phyloP scores from a whole-genome alignment of 2,888 invertebrate species.

The Drosophila borealis region DNA sequence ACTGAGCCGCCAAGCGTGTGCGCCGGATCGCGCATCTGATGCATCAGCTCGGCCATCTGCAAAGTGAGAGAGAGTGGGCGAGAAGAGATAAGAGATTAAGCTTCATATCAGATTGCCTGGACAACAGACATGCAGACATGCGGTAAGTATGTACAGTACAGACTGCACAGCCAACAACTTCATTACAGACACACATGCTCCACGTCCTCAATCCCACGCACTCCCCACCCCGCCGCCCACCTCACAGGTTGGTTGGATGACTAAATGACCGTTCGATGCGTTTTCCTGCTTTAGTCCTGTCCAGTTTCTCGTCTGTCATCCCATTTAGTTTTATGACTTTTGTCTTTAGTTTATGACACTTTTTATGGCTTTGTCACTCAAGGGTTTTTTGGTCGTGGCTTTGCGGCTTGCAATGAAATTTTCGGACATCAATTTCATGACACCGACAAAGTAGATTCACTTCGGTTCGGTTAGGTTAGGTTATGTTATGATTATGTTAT shows the following conservation, averaged over 20 bases:
- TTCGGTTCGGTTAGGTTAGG: constrained; percentile 19
- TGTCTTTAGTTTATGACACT: constrained; percentile 58
- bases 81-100: background rate
- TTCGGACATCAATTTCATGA: constrained; percentile 36
- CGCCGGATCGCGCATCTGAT: constrained; percentile 85
- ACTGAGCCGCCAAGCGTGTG: constrained; percentile 85
- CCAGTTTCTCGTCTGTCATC: constrained; percentile 22
- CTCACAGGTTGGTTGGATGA: constrained; percentile 1
- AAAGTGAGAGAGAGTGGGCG: constrained; percentile 23
- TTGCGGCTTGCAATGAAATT: constrained; percentile 33
- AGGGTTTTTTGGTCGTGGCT: constrained; percentile 23
- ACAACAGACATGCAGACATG: constrained; percentile 21
- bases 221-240: background rate
- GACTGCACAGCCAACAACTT: constrained; percentile 7
- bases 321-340: constrained; percentile 56
- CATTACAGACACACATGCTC: constrained; percentile 31
- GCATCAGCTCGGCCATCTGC: constrained; percentile 85
- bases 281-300: constrained; percentile 12
- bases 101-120: background rate
- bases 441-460: constrained; percentile 26
- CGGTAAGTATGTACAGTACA: too few relatives aligned
- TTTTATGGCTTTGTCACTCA: constrained; percentile 54
- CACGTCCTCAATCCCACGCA: background rate
- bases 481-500: constrained; percentile 28
- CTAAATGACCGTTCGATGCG: constrained; percentile 1